These are phyloP conservation scores for Heliconius melpomene DNA, from an alignment of 1,140 invertebrate genomes.

Conservation along the genomic window DNA sequence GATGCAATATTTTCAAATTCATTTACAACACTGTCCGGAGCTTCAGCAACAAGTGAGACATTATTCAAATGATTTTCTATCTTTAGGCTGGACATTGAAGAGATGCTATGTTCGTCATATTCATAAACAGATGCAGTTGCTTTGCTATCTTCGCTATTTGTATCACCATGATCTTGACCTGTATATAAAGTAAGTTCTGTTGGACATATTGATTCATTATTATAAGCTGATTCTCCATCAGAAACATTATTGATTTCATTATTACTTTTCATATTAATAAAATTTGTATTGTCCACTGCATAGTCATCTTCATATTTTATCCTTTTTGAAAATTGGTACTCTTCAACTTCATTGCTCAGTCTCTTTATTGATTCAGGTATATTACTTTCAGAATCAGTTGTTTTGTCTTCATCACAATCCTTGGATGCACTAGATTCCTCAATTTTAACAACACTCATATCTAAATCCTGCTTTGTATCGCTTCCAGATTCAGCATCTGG, in stretches of 20 bases:
- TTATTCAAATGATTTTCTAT: slow-evolving; percentile 64
- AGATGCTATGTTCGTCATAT: slow-evolving; percentile 74
- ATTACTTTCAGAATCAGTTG: slow-evolving; percentile 54
- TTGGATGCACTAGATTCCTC: slow-evolving; percentile 66
- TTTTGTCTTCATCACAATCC: slow-evolving; percentile 66
- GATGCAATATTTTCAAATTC: slow-evolving; percentile 48
- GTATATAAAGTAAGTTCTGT: slow-evolving; percentile 57
- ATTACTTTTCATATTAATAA: slow-evolving; percentile 52
- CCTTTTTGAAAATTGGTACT: slow-evolving; percentile 61
- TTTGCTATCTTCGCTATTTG: slow-evolving; percentile 76
- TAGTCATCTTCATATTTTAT: slow-evolving; percentile 68
- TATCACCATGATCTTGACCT: slow-evolving; percentile 63
- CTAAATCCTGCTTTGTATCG: slow-evolving; percentile 72
- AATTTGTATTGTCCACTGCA: slow-evolving; percentile 60
- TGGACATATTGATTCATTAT: slow-evolving; percentile 55
- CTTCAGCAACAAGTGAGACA: slow-evolving; percentile 53
- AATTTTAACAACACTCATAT: slow-evolving; percentile 72
- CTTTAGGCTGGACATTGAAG: slow-evolving; percentile 72
- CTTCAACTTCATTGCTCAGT: slow-evolving; percentile 65
- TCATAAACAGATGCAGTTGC: slow-evolving; percentile 71
- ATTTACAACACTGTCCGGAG: slow-evolving; percentile 45
- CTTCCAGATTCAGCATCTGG: slow-evolving; percentile 64
- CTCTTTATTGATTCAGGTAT: slow-evolving; percentile 58
- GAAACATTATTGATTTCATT: slow-evolving; percentile 56
- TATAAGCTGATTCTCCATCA: slow-evolving; percentile 61